phyloP scores from a whole-genome alignment of 2,888 invertebrate species.

The Philereme vetulata region DNA sequence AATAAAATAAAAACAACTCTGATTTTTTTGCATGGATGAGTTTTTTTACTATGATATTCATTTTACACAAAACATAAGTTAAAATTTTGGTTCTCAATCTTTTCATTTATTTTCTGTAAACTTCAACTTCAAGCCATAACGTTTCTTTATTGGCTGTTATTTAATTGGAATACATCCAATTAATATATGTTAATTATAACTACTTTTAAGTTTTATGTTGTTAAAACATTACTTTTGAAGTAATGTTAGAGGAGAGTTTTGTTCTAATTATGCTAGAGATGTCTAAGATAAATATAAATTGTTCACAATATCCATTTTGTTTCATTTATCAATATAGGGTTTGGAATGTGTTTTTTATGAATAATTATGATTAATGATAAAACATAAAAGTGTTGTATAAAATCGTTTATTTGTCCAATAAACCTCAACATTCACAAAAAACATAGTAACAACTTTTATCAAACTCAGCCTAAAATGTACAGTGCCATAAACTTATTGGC shows the following conservation, averaged over 20 bases:
- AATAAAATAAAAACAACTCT: too few relatives aligned
- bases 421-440: conserved; percentile 13
- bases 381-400: conserved; percentile 10
- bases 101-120: conserved; percentile 9
- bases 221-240: conserved; percentile 71
- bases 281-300: conserved; percentile 72
- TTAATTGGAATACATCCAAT: conserved; percentile 50
- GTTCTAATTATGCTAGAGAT: conserved; percentile 65
- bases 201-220: conserved; percentile 63
- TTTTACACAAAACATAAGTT: not conserved
- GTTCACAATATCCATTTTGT: conserved; percentile 46
- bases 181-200: conserved; percentile 32
- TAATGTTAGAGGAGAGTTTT: conserved; percentile 67
- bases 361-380: not conserved
- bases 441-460: conserved; percentile 16
- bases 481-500: too few relatives aligned
- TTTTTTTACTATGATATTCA: conserved; percentile 17
- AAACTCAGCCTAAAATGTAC: conserved; percentile 6
- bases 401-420: conserved; percentile 28
- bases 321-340: conserved; percentile 10
- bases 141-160: conserved; percentile 32
- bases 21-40: conserved; percentile 19
- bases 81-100: conserved; percentile 2
- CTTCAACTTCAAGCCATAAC: conserved; percentile 22
- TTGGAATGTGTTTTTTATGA: too few relatives aligned